Percentiles rank a stretch among this genome's conserved stretches.
phyloP scores from a whole-genome alignment of 2,113 vertebrate genomes.

The Myotis davidii region DNA sequence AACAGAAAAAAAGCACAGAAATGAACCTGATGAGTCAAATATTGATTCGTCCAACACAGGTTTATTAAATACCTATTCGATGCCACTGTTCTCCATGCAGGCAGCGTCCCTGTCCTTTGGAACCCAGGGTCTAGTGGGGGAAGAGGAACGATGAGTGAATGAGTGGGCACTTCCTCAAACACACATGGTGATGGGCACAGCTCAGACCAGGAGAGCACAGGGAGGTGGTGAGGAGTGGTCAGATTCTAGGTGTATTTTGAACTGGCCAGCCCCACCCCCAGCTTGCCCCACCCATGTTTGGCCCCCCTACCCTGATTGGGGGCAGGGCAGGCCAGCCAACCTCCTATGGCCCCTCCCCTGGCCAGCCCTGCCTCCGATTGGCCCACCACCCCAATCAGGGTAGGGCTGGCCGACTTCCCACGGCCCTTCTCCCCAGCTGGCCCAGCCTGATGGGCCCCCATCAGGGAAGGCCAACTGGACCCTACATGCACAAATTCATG shows the following conservation, averaged over 20 bases:
- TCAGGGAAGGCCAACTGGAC: too few species aligned
- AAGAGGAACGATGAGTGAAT: neutral
- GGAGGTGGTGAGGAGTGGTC: neutral
- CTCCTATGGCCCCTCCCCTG: too few species aligned
- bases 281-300: too few species aligned
- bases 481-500: too few species aligned
- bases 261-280: neutral
- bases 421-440: too few species aligned
- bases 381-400: too few species aligned
- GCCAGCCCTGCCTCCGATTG: too few species aligned
- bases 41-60: neutral
- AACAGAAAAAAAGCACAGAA: neutral
- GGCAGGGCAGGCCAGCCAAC: too few species aligned
- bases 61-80: neutral
- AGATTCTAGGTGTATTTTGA: neutral
- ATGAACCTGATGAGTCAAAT: neutral
- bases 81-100: neutral
- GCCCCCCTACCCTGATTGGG: too few species aligned
- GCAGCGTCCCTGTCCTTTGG: neutral
- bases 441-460: too few species aligned
- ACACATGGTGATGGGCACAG: neutral
- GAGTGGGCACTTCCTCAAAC: accelerated
- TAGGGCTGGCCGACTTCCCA: too few species aligned
- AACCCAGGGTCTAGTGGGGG: neutral
- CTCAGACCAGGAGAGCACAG: too few species aligned